Base-by-base conservation (phyloP, 2,113 vertebrate species). In the Nesoenas mayeri region DNA sequence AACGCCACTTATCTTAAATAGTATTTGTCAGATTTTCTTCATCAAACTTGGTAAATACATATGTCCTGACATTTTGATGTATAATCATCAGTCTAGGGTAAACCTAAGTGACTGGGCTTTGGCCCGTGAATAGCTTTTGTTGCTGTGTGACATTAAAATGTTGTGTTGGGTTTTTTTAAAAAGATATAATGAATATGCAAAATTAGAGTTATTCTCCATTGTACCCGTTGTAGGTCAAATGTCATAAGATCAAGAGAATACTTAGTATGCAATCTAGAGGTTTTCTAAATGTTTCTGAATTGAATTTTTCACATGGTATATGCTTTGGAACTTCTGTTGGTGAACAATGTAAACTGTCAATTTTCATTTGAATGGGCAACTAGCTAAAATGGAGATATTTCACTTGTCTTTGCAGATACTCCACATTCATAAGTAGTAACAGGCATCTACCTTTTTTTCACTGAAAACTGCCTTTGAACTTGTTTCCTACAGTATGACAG, bases 21-120 rank as follows among this genome's bases (percentile, higher is more conserved):
- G 81, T 98, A 97, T 98, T 98, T 98, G 98, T 98, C 98, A 98
- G 95, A 96, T 97, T 98, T 98, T 98, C 97, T 98, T 98, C 97
- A 96, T 98, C 98, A 98, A 98, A 98, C 96, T 98, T 98, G 96
- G 97, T 98, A 98, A 98, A 98, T 98, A 98, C 96, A 98, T 97
- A 97, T 98, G 97, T 98, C 96, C 97, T 98, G 98, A 98, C 98
- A 98, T 97, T 97, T 98, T 97, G 97, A 98, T 98, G 96, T 98
- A 96, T 98, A 98, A 98, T 98, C 97, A 96, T 98, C 98, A 97
- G 93, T 96, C 96, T 90, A 85, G 94, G 93, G 94, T 98, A 98
- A 98, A 97, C 97, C 93, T 98, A 97, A 98, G 97, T 98, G 97
- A 97, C 95, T 98, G 94, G 97, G 97, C 96, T 98, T 96, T 98